Evolutionary conservation across 2,113 vertebrate species (phyloP).

Genomic region (Aldabrachelys gigantea): DNA sequence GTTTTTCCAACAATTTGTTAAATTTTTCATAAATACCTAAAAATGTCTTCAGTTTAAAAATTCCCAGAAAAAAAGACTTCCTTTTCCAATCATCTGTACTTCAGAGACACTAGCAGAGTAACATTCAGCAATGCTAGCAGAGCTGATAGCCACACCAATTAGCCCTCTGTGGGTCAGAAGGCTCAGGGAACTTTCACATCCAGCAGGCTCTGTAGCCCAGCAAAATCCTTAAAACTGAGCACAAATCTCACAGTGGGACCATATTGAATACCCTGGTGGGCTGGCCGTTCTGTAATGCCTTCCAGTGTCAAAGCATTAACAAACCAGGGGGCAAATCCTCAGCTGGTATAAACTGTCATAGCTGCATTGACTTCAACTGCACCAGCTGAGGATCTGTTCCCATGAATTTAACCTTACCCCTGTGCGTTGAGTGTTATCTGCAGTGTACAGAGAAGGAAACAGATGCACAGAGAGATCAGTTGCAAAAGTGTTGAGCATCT

Average conservation of each 20-base stretch:
- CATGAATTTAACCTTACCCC: background rate
- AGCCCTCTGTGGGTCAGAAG: background rate
- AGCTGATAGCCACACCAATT: background rate
- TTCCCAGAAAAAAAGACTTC: too few species aligned
- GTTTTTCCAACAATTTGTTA: too few species aligned
- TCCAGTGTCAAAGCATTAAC: background rate
- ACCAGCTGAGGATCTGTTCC: background rate
- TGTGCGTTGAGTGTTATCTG: background rate
- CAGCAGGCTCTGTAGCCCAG: background rate
- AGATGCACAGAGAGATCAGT: background rate
- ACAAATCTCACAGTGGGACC: background rate
- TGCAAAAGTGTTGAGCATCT: background rate
- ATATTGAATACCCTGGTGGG: accelerated
- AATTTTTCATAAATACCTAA: too few species aligned
- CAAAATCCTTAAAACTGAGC: background rate
- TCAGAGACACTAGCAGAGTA: too few species aligned
- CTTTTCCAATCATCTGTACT: too few species aligned
- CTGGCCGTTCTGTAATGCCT: background rate
- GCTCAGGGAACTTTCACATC: background rate
- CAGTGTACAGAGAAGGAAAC: background rate
- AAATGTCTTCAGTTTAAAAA: too few species aligned
- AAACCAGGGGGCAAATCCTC: background rate
- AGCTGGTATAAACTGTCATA: background rate
- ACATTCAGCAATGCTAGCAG: background rate
- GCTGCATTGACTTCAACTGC: too few species aligned